Conservation (phyloP, 1,140 invertebrate species). For the Orchesella cincta region DNA sequence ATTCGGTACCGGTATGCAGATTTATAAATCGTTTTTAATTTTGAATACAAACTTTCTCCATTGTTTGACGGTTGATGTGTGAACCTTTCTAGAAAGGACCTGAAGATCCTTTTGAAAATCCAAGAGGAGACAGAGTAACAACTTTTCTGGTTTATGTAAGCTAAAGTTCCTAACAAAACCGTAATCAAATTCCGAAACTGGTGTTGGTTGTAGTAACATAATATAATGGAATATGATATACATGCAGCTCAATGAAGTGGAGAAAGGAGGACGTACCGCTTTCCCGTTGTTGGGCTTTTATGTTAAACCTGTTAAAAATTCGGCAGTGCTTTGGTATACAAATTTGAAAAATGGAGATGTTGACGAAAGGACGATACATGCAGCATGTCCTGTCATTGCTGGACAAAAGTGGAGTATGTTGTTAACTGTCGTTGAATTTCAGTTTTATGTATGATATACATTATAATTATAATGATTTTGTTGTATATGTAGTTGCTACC, state of each 20-base stretch:
- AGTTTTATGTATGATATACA: not conserved
- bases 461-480: constrained; percentile 18
- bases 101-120: constrained; percentile 1
- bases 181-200: not conserved
- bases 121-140: constrained; percentile 41
- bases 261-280: constrained; percentile 29
- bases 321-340: constrained; percentile 45
- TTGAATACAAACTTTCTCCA: not conserved
- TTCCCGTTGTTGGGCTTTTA: constrained; percentile 37
- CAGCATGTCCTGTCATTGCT: constrained; percentile 41
- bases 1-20: constrained; percentile 34
- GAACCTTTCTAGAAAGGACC: not conserved
- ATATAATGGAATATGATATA: not conserved
- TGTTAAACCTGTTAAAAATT: constrained; percentile 41
- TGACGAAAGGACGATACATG: constrained; percentile 38
- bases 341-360: constrained; percentile 28
- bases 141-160: constrained; percentile 47
- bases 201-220: not conserved
- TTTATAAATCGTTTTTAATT: constrained; percentile 15
- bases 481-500: constrained; percentile 33
- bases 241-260: constrained; percentile 34
- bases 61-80: too few species aligned
- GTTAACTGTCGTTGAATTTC: not conserved
- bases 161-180: not conserved
- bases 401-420: constrained; percentile 46